phyloP scores from a whole-genome alignment of 2,797 vertebrate species.

The Brachyalestes nurse region DNA sequence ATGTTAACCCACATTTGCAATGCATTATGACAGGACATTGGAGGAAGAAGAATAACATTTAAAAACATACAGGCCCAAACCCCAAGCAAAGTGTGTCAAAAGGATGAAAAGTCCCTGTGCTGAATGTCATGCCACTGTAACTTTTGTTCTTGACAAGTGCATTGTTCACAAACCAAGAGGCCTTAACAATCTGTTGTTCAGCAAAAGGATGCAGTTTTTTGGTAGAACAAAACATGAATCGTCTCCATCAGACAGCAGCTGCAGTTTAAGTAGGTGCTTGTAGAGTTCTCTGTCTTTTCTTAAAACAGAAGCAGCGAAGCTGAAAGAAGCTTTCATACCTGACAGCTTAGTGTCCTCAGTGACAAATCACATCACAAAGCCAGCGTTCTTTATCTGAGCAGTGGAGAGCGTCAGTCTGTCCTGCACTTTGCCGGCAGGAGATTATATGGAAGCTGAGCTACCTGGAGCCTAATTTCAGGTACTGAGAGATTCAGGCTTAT shows the following conservation, averaged over 20 bases:
- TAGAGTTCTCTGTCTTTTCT: not conserved
- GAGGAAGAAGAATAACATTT: no score
- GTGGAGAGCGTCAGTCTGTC: not conserved
- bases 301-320: slow-evolving; percentile 14
- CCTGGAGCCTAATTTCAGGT: not conserved
- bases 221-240: not conserved
- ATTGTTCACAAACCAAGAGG: not conserved
- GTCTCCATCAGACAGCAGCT: slow-evolving; percentile 9
- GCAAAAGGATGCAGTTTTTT: not conserved
- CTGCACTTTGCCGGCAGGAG: not conserved
- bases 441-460: not conserved
- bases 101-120: not conserved
- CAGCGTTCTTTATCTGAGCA: slow-evolving; percentile 6
- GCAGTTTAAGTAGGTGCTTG: not conserved
- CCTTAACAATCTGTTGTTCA: slow-evolving; percentile 9
- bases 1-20: no score
- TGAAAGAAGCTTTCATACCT: slow-evolving; percentile 22
- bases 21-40: no score
- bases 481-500: not conserved
- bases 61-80: no score
- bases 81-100: not conserved
- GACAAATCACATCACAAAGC: slow-evolving; percentile 26
- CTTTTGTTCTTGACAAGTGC: not conserved
- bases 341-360: slow-evolving; percentile 30
- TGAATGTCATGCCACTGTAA: not conserved